Evolutionary conservation across 2,888 invertebrate species (phyloP).

Genomic region (Himalopsyche tibetana): DNA sequence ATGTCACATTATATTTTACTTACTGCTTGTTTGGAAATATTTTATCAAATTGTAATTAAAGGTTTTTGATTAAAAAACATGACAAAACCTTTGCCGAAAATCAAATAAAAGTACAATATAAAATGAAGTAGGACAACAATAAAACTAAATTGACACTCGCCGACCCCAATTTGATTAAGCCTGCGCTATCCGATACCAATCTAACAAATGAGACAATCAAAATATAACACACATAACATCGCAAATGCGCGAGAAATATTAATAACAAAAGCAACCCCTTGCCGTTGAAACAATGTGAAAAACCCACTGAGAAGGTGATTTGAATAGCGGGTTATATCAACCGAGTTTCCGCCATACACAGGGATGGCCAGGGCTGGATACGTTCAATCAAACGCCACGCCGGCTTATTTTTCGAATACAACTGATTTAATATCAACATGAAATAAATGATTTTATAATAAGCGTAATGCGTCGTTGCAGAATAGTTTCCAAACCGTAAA

Average conservation of each 20-base stretch:
- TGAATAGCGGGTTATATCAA: slow-evolving; percentile 40
- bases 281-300: slow-evolving; percentile 38
- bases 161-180: background rate
- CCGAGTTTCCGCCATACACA: slow-evolving; percentile 15
- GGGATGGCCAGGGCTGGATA: background rate
- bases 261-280: slow-evolving; percentile 37
- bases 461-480: no score
- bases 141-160: background rate
- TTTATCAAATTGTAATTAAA: no score
- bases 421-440: no score
- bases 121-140: no score
- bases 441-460: no score
- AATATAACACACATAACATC: slow-evolving; percentile 23
- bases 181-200: background rate
- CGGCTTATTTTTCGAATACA: no score
- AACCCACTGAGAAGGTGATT: slow-evolving; percentile 40
- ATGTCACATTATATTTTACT: no score
- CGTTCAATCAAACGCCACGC: background rate
- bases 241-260: slow-evolving; percentile 38
- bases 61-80: no score
- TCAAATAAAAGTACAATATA: no score
- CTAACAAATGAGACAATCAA: slow-evolving; percentile 40
- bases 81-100: no score
- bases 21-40: no score
- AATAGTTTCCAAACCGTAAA: no score